phyloP scores from a whole-genome alignment of 2,797 vertebrate genomes.

The Anguilla megastoma region DNA sequence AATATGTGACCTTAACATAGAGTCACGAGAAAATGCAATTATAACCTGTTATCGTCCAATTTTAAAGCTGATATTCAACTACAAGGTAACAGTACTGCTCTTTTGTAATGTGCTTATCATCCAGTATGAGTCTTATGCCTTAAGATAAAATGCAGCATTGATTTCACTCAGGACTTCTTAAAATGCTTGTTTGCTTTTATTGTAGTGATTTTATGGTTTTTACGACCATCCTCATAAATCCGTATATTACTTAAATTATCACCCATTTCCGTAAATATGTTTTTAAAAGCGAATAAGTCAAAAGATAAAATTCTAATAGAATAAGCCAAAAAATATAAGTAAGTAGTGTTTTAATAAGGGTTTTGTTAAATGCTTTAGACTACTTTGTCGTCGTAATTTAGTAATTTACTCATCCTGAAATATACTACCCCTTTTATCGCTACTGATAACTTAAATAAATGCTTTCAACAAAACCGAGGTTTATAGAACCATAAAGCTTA shows the following conservation, averaged over 20 bases:
- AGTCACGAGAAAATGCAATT: no score
- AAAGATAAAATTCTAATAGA: not conserved
- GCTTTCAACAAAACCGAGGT: not conserved
- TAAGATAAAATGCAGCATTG: not conserved
- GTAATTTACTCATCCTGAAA: not conserved
- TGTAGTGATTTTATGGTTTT: not conserved
- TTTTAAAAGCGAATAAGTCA: not conserved
- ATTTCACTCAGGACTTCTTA: not conserved
- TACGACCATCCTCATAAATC: not conserved
- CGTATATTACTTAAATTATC: not conserved
- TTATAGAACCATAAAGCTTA: not conserved
- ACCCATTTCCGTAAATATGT: not conserved
- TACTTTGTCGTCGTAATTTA: not conserved
- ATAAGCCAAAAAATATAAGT: not conserved
- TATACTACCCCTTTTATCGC: not conserved
- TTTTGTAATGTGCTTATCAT: not conserved
- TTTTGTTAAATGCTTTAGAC: not conserved
- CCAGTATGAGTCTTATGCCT: not conserved
- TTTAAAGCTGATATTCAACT: no score
- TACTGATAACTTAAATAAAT: no score
- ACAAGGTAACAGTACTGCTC: no score
- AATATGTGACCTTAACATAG: not conserved
- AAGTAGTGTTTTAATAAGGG: not conserved
- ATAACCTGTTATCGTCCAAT: no score
- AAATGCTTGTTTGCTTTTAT: slow-evolving; percentile 3